Percentiles rank a stretch among this genome's conserved stretches.
Conservation (phyloP, 2,888 invertebrate species). For the Mythimna impura region DNA sequence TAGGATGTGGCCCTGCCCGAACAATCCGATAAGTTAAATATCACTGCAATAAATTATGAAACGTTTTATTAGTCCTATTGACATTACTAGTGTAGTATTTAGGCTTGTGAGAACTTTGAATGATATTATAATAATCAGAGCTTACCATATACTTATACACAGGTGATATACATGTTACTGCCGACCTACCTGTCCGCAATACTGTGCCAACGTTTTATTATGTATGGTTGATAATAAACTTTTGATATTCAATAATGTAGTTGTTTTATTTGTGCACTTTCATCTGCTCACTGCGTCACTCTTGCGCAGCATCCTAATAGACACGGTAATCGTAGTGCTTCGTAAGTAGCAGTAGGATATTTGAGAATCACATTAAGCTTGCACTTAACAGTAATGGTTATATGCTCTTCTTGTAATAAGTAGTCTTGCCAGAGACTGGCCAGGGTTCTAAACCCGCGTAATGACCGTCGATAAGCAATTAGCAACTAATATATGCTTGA, state of each 20-base stretch:
- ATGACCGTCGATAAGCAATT: too few species aligned
- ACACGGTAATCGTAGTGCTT: slow-evolving; percentile 32
- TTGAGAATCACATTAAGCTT: too few species aligned
- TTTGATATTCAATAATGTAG: slow-evolving; percentile 79
- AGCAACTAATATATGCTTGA: too few species aligned
- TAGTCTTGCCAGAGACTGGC: neutral
- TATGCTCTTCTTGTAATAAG: neutral
- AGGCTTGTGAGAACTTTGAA: slow-evolving; percentile 49
- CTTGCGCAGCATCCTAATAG: neutral
- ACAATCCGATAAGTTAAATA: slow-evolving; percentile 13
- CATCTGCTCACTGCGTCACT: slow-evolving; percentile 38
- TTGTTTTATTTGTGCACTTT: slow-evolving; percentile 70
- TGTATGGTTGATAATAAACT: slow-evolving; percentile 86
- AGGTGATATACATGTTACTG: slow-evolving; percentile 69
- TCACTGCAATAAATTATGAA: slow-evolving; percentile 30
- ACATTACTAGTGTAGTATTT: slow-evolving; percentile 50
- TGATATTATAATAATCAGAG: slow-evolving; percentile 65
- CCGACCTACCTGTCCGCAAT: slow-evolving; percentile 76
- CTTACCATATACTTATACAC: slow-evolving; percentile 68
- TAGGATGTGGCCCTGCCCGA: neutral
- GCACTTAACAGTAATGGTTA: too few species aligned
- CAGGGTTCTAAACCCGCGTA: neutral
- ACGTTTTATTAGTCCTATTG: slow-evolving; percentile 56
- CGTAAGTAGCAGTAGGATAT: slow-evolving; percentile 14
- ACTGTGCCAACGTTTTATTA: slow-evolving; percentile 85